Conservation (phyloP, 2,888 invertebrate genomes). For the Ochropleura plecta region DNA sequence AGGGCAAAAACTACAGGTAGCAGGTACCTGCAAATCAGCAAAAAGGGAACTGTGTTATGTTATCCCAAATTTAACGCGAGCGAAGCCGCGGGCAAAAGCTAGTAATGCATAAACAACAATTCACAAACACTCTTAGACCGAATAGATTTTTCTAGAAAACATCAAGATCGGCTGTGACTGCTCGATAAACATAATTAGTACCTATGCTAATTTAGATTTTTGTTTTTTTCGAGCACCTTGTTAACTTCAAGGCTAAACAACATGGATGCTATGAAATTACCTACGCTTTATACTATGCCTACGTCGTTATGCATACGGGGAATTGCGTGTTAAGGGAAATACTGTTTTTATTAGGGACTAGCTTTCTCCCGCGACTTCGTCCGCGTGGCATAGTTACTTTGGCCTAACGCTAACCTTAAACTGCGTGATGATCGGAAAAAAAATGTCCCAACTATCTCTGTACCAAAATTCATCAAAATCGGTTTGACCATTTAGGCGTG, state of each 20-base stretch:
- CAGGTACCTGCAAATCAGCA: no score
- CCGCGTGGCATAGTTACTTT: no score
- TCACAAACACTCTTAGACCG: no score
- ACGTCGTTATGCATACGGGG: neutral
- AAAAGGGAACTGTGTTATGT: no score
- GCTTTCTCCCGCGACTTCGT: neutral
- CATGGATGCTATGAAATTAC: neutral
- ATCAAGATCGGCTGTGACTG: neutral
- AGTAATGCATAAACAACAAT: no score
- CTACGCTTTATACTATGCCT: neutral
- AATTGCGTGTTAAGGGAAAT: constrained; percentile 12
- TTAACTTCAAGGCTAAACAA: constrained; percentile 34
- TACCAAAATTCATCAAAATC: no score
- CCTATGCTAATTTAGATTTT: constrained; percentile 39
- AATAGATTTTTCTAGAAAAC: constrained; percentile 9
- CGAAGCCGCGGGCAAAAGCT: no score
- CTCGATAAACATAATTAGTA: constrained; percentile 22
- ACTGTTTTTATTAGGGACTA: neutral
- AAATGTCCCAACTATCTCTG: no score
- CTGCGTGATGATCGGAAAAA: no score
- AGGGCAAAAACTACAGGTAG: no score
- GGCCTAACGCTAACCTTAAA: neutral
- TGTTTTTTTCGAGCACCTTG: neutral
- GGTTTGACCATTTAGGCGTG: no score
- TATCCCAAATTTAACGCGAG: no score